Base-by-base conservation (phyloP, 2,888 invertebrate species). In the Lasioglossum figueresi region DNA sequence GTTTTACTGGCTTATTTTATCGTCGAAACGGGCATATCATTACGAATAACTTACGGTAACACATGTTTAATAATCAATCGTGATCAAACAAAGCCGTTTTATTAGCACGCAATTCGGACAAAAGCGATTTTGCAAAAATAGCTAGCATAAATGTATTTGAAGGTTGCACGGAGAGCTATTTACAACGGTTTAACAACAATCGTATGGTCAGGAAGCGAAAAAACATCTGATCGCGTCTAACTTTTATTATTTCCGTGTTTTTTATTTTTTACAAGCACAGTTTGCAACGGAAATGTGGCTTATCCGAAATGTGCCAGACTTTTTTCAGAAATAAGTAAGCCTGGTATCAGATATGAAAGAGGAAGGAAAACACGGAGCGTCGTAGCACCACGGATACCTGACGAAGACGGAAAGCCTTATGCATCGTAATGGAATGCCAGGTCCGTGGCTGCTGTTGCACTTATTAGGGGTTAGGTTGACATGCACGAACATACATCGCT, bases 381-480 rank as follows among this genome's bases (percentile, higher is more conserved):
- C 43, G 43, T 87, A 80, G 81, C 78, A 85, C 68, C 83, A 82
- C 82, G 82, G 80, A 87, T 84, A 88, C 84, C 85, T 85, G 83
- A 74, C 87, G 81, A 81, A 86, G 83, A 74, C 87, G 81, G 83
- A 86, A 82, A 87, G 79, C 86, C 84, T 87, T 84, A 85, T 87
- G 86, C 82, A 88, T 84, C 88, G 84, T 75, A 87, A 82, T 86
- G 84, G 85, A 88, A 84, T 84, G 88, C 80, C 85, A 89, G 87
- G 88, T 84, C 82, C 76, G 85, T 71, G 82, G 80, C 74, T 84
- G 82, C 74, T 85, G 82, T 83, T 77, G 83, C 86, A 87, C 83
- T 88, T 85, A 86, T 88, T 88, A 86, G 87, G 91, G 91, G 91
- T 91, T 91, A 91, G 91, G 91, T 91, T 91, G 89, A 87, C 88